A percentile compares a stretch with the other conserved stretches of the same genome.
Conservation (phyloP, 2,888 invertebrate genomes). For the Eupithecia dodoneata region DNA sequence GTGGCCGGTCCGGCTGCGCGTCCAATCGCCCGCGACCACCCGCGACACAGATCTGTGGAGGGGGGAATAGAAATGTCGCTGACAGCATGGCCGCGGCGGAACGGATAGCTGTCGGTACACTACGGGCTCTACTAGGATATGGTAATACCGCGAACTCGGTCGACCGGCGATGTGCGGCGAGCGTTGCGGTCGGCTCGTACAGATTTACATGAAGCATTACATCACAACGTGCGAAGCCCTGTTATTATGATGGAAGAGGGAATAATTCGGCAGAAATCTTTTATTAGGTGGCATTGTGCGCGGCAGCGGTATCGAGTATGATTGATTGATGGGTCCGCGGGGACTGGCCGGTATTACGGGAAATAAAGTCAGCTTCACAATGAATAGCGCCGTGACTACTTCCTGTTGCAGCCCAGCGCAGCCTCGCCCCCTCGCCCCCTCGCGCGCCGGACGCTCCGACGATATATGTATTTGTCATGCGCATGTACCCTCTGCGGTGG, state of each 20-base stretch:
- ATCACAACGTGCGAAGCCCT: background rate
- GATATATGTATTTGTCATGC: background rate
- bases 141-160: background rate
- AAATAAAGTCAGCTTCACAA: background rate
- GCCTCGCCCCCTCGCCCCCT: background rate
- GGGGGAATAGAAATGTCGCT: too few relatives aligned
- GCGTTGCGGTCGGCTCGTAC: background rate
- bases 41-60: too few relatives aligned
- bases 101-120: too few relatives aligned
- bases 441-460: background rate
- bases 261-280: constrained; percentile 26
- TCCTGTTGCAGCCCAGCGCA: background rate
- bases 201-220: background rate
- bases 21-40: too few relatives aligned
- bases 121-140: background rate
- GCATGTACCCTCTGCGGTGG: background rate
- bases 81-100: too few relatives aligned
- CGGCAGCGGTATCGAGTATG: constrained; percentile 16
- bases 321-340: constrained; percentile 35
- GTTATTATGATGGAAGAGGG: constrained; percentile 5
- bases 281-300: constrained; percentile 22
- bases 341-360: constrained; percentile 22
- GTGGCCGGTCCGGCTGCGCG: too few relatives aligned
- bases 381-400: background rate
- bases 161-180: background rate